Base-by-base conservation (phyloP, 1,140 invertebrate species). In the Anagrus nilaparvatae region DNA sequence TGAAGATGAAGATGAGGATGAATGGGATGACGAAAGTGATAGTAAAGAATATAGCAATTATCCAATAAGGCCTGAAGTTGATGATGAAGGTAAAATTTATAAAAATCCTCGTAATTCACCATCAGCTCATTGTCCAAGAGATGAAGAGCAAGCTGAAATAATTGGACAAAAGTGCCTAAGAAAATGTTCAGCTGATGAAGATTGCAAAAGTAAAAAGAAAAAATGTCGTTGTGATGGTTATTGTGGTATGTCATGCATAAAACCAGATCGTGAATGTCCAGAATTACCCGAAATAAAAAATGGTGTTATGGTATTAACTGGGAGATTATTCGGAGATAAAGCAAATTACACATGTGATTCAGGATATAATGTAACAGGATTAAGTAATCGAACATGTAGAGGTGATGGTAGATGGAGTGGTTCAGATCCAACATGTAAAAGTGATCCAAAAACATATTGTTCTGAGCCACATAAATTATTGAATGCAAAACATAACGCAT, bases 201-300 rank as follows among this genome's bases (percentile, higher is more conserved):
- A 97, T 58, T 98, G 95, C 66, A 95, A 94, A 63, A 95, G 90
- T 58, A 85, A 92, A 64, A 88, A 92, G 69, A 96, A 96, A 67
- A 87, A 89, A 57, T 98, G 95, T 60, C 72, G 95, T 32, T 98
- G 95, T 61, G 95, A 98, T 59, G 94, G 92, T 24, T 77, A 85
- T 3, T 98, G 95, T 60, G 95, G 94, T 17, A 84, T 93, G 77
- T 94, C 89, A 13, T 98, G 95, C 67, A 92, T 98, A 44, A 95
- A 96, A 69, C 90, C 90, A 32, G 88, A 94, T 59, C 74, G 85
- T 7, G 87, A 90, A 60, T 92, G 88, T 55, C 80, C 82, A 0
- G 79, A 84, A 40, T 63, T 89, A 17, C 72, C 76, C 3, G 75
- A 79, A 17, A 84, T 81, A 31, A 72, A 76, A 27, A 71, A 82